A percentile compares a stretch with the other conserved stretches of the same genome.
phyloP scores from a whole-genome alignment of 2,797 vertebrate species.

The Ctenosaura bakeri region DNA sequence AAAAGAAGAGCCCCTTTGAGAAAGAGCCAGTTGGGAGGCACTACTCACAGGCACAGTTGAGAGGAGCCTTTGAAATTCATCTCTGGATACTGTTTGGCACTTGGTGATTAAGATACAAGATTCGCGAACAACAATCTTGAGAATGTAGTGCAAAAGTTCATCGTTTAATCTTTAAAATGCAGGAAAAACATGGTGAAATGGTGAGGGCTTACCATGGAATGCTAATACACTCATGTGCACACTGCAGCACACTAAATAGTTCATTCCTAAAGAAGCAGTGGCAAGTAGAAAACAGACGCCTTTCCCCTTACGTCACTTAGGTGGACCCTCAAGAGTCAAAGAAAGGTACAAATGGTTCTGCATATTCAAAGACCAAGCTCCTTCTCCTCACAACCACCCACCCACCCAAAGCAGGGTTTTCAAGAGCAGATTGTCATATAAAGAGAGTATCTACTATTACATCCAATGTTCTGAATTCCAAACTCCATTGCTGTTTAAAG shows the following conservation, averaged over 20 bases:
- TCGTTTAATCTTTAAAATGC: constrained; percentile 90
- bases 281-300: neutral
- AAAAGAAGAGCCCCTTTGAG: neutral
- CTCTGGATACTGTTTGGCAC: constrained; percentile 97
- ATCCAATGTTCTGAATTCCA: neutral
- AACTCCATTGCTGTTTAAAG: neutral
- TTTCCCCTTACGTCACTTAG: neutral
- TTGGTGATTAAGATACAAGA: constrained; percentile 99
- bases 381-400: neutral
- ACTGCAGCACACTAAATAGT: neutral
- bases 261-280: no score
- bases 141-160: constrained; percentile 96
- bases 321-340: neutral
- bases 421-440: neutral
- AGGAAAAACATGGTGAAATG: constrained; percentile 63
- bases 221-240: neutral
- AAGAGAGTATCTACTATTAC: neutral
- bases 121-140: constrained; percentile 98
- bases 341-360: neutral
- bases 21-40: neutral
- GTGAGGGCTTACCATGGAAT: constrained; percentile 43
- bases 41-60: constrained; percentile 97
- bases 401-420: neutral
- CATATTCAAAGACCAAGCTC: neutral
- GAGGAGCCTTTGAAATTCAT: constrained; percentile 98